phyloP scores from a whole-genome alignment of 1,140 invertebrate species.

The Drosophila yakuba region DNA sequence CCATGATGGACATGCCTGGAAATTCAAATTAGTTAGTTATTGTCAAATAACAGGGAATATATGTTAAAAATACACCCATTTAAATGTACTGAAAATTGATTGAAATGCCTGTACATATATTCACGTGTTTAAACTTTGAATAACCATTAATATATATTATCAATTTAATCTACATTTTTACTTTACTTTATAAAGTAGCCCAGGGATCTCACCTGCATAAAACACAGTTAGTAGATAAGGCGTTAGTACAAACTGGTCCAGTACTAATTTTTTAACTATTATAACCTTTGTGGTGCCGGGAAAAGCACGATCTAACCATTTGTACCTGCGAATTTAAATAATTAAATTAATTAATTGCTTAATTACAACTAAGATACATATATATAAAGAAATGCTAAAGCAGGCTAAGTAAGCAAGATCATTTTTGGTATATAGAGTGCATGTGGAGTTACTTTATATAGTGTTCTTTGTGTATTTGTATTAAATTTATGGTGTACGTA shows the following conservation, averaged over 20 bases:
- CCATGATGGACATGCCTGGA: conserved; percentile 90
- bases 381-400: conserved; percentile 1
- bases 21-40: background rate
- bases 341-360: background rate
- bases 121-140: background rate
- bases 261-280: conserved; percentile 89
- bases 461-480: background rate
- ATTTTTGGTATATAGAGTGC: background rate
- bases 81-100: no score
- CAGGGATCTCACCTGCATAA: conserved; percentile 86
- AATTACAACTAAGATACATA: no score
- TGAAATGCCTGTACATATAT: no score
- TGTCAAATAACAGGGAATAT: background rate
- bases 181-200: no score
- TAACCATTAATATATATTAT: conserved; percentile 3
- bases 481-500: background rate
- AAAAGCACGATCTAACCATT: conserved; percentile 90
- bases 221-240: conserved; percentile 89
- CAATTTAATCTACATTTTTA: background rate
- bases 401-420: conserved; percentile 15
- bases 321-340: conserved; percentile 87
- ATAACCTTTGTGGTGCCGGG: conserved; percentile 88
- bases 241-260: conserved; percentile 92
- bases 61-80: background rate
- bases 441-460: background rate